Evolutionary conservation across 2,797 vertebrate species (phyloP), one percentile per base, ranked within the genome.

Genomic region (Chelmon rostratus): DNA sequence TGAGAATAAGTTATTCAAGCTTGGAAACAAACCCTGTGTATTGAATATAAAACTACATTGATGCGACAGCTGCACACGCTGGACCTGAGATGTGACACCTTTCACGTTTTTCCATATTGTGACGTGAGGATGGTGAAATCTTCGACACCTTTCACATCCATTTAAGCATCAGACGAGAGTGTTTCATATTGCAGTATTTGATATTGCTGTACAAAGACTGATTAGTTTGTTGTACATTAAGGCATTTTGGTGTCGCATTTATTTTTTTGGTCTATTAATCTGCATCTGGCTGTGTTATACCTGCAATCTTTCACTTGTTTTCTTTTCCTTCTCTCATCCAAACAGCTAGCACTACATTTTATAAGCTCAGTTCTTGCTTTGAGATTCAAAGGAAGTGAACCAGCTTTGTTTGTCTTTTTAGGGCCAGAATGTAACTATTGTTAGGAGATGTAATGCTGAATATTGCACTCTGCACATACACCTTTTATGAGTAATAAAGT

Each of bases 71-170:
- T 57, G 15, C 52, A 57, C 8, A 33, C 23, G 6, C 31, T n/a
- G 38, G 10, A 31, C 42, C 42, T 38, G 13, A 25, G 4, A 3
- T 13, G 4, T 64, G 21, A 35, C 53, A 47, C 21, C 16, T 16
- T 38, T 46, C 18, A 23, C 5, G 47, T 44, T 46, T 42, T 28
- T 19, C 11, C 18, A 38, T 31, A 15, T 19, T 56, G 28, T 33
- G 49, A 47, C 12, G 4, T 13, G 4, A n/a, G 23, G 33, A n/a
- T 10, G 16, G 12, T 18, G 35, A 38, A 37, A 47, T 71, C 10
- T 71, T 42, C 38, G 11, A 72, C 72, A 52, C 9, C n/a, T 28
- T 33, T 40, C 65, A 54, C 49, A 28, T 52, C 54, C 28, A 28
- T 28, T 37, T 21, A 16, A 23, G 21, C 38, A 47, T 64, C 25